These are phyloP conservation scores for Spheniscus humboldti DNA, from an alignment of 2,797 vertebrate genomes.

Conservation along the genomic window DNA sequence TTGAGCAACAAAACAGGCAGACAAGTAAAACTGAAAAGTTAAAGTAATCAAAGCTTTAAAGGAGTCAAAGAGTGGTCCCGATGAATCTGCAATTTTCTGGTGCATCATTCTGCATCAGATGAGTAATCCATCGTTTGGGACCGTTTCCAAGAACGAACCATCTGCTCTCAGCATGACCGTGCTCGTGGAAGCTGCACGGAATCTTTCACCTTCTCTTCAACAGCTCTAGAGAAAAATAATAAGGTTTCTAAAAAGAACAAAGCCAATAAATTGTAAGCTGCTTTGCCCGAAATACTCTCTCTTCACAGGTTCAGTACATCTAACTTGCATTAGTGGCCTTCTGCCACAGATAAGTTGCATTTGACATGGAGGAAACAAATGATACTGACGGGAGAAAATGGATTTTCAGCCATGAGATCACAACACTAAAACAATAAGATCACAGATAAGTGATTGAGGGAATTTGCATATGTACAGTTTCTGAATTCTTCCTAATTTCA, in stretches of 20 bases:
- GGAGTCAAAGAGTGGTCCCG: slow-evolving; percentile 4
- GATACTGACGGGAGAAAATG: slow-evolving; percentile 8
- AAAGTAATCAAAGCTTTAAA: slow-evolving; percentile 3
- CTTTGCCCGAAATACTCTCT: slow-evolving; percentile 5
- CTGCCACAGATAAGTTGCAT: not conserved
- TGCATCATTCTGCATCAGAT: slow-evolving; percentile 47
- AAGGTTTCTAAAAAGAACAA: slow-evolving; percentile 27
- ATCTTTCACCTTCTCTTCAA: slow-evolving; percentile 52
- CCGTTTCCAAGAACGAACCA: slow-evolving; percentile 55
- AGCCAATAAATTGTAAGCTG: slow-evolving; percentile 19
- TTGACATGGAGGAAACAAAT: slow-evolving; percentile 34
- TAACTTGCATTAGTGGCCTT: slow-evolving; percentile 17
- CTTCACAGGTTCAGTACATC: not conserved
- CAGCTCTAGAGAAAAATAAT: not conserved
- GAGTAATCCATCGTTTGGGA: slow-evolving; percentile 61
- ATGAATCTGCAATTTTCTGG: slow-evolving; percentile 59
- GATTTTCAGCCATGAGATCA: slow-evolving; percentile 43
- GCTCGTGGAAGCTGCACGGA: not conserved
- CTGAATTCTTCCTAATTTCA: slow-evolving; percentile 22
- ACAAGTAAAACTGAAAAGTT: not conserved
- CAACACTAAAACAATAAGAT: slow-evolving; percentile 34
- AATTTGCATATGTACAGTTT: slow-evolving; percentile 29
- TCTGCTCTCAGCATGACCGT: slow-evolving; percentile 56
- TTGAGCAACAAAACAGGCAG: not conserved
- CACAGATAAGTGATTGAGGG: not conserved